phyloP scores from a whole-genome alignment of 2,888 invertebrate species.

The Mesorhabditis spiculigera region DNA sequence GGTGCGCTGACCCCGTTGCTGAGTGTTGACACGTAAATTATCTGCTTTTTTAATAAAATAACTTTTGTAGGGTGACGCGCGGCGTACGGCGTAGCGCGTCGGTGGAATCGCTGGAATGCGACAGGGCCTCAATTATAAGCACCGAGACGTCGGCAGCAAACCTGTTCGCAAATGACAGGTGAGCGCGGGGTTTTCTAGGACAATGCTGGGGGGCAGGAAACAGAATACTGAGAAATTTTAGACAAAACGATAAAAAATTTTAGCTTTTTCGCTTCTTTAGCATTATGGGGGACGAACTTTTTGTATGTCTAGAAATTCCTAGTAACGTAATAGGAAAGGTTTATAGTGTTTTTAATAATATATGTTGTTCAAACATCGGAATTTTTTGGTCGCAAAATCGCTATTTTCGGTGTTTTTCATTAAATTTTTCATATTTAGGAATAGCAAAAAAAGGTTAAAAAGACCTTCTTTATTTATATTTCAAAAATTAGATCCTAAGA shows the following conservation, averaged over 20 bases:
- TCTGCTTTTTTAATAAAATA: not conserved
- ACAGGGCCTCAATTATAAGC: conserved; percentile 36
- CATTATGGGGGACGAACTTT: no score
- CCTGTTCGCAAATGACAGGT: conserved; percentile 28
- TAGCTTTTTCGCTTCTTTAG: not conserved
- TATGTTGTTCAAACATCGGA: no score
- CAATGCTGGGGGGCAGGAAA: no score
- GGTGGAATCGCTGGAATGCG: conserved; percentile 39
- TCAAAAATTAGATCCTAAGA: no score
- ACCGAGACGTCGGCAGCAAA: conserved; percentile 33
- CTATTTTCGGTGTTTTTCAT: no score
- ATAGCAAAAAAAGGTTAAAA: not conserved
- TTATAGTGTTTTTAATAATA: no score
- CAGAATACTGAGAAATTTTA: not conserved
- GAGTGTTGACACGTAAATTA: conserved; percentile 25
- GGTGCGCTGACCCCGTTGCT: conserved; percentile 25
- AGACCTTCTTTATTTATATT: not conserved
- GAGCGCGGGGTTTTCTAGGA: not conserved
- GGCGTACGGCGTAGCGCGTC: conserved; percentile 31
- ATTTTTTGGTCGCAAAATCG: no score
- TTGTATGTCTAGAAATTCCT: no score
- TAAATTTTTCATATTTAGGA: no score
- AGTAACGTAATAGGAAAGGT: no score
- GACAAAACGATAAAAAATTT: not conserved
- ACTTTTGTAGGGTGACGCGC: conserved; percentile 25